A percentile compares a stretch with the other conserved stretches of the same genome.
Conservation (phyloP, 2,113 vertebrate genomes). For the Sciurus niger region DNA sequence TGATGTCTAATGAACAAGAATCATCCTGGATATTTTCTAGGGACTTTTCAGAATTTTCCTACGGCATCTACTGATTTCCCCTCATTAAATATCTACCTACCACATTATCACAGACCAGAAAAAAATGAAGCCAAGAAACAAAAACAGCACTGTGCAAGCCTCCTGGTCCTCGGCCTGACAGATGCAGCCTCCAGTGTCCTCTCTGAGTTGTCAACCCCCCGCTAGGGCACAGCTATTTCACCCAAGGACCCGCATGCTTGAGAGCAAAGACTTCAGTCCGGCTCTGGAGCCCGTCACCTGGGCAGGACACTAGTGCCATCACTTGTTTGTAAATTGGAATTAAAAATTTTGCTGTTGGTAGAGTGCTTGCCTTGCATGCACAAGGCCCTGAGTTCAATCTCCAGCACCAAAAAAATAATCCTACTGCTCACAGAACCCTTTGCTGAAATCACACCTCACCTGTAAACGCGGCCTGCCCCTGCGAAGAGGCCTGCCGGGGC, state of each 20-base stretch:
- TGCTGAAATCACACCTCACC: neutral
- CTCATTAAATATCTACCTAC: neutral
- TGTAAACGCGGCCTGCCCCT: accelerated
- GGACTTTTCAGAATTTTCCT: neutral
- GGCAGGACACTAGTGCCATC: too few relatives aligned
- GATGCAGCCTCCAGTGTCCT: accelerated
- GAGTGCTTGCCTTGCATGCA: too few relatives aligned
- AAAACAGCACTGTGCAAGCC: accelerated
- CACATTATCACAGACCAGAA: accelerated
- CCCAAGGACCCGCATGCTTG: neutral
- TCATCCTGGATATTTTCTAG: neutral
- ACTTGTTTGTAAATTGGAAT: neutral
- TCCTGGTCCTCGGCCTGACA: accelerated
- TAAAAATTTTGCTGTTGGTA: neutral
- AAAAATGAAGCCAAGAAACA: neutral
- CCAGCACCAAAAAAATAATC: too few relatives aligned
- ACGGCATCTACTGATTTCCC: neutral
- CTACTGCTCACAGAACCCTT: neutral
- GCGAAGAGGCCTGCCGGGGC: accelerated
- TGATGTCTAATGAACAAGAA: neutral
- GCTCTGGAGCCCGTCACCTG: too few relatives aligned
- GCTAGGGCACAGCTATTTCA: neutral
- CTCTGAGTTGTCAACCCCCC: too few relatives aligned
- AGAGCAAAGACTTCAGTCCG: neutral
- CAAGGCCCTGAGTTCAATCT: too few relatives aligned